A percentile compares a stretch with the other conserved stretches of the same genome.
Evolutionary conservation across 2,797 vertebrate species (phyloP).

Genomic region (Lagorchestes hirsutus): DNA sequence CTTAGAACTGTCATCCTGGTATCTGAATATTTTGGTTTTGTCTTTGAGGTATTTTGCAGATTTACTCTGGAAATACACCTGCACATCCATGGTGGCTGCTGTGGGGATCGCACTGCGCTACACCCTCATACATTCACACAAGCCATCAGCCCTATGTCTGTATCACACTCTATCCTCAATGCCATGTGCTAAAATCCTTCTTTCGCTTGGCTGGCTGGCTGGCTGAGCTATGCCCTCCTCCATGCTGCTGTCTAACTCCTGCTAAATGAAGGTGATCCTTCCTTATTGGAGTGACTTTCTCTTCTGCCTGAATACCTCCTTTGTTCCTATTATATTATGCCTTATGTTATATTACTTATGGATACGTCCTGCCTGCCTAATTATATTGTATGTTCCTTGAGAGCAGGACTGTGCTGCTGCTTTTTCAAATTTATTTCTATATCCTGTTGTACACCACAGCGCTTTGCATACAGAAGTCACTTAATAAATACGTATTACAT

Average conservation of each 20-base stretch:
- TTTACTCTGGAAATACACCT: too few species aligned
- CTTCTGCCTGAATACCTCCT: neutral
- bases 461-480: neutral
- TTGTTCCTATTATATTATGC: neutral
- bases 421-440: neutral
- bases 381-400: neutral
- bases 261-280: neutral
- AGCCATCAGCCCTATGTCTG: neutral
- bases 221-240: fast-evolving
- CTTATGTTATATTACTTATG: too few species aligned
- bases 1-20: too few species aligned
- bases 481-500: neutral
- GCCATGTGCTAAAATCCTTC: neutral
- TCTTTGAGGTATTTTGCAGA: too few species aligned
- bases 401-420: neutral
- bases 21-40: too few species aligned
- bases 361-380: neutral
- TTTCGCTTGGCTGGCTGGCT: neutral
- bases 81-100: too few species aligned
- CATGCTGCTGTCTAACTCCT: neutral
- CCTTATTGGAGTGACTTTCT: neutral
- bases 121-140: neutral
- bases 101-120: too few species aligned
- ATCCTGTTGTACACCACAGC: neutral
- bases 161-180: neutral